Conservation (phyloP, 2,797 vertebrate genomes). For the Manis pentadactyla region DNA sequence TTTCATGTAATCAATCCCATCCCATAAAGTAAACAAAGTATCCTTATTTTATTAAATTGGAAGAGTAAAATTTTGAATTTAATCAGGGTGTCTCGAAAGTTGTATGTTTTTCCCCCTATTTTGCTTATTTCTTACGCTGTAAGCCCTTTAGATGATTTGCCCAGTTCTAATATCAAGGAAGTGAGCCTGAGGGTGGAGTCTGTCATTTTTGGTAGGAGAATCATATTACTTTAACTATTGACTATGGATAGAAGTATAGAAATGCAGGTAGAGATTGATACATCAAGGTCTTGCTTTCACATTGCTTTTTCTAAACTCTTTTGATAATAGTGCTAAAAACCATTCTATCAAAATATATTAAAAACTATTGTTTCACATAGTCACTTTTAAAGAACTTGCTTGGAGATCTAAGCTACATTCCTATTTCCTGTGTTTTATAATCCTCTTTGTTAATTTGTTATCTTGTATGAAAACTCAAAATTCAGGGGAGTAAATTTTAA, state of each 20-base stretch:
- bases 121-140: neutral
- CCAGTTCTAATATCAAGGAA: neutral
- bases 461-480: neutral
- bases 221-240: neutral
- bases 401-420: neutral
- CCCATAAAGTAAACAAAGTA: neutral
- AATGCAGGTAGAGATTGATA: neutral
- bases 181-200: neutral
- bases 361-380: neutral
- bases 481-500: neutral
- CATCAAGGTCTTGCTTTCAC: neutral
- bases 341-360: neutral
- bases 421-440: neutral
- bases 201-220: neutral
- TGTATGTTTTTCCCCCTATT: neutral
- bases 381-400: neutral
- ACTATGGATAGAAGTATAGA: neutral
- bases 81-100: neutral
- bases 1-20: neutral
- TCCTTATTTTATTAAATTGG: neutral
- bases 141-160: neutral
- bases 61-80: slow-evolving; percentile 25
- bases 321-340: neutral
- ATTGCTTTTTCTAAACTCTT: neutral
- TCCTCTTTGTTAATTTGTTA: neutral